Evolutionary conservation across 2,888 invertebrate species (phyloP), one percentile per base, ranked within the genome.

Genomic region (Melitaea athalia): DNA sequence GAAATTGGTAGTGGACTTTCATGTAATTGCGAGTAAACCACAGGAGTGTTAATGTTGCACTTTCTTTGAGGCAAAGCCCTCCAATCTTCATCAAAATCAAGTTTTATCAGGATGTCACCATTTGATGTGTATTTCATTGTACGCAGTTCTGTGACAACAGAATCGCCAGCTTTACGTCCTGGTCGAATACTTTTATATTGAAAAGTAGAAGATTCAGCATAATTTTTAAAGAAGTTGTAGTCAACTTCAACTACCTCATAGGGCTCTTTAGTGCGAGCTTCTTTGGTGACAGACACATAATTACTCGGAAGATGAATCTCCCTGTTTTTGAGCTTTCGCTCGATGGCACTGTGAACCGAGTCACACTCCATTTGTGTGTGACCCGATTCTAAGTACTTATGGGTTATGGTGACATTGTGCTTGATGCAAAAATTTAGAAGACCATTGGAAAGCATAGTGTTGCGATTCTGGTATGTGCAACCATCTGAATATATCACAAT

Each of bases 321-420:
- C 49, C 74, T 70, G 47, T 79, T 75, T 70, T 78, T 78, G n/a
- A 78, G 59, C 42, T 75, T 79, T 57, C 75, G 70, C 73, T 85
- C 84, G 38, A 84, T 79, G 4, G 61, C 61, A n/a, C 64, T 70
- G 66, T 68, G 77, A 63, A 73, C 71, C 12, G 66, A 68, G 31
- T 71, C 68, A 59, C 63, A 65, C 38, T 73, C 73, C 73, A 73
- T 73, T 60, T 69, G 72, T 5, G 72, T 73, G 50, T 70, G 73
- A 33, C 72, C 73, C 7, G 50, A 63, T 52, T 70, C 70, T 5
- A 74, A 50, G 57, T 59, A 72, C 42, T 72, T 74, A 53, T 74
- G 72, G 14, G 60, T 63, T 14, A 70, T 71, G 0, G 15, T 63
- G 0, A 67, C 47, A 12, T 57, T 43, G 45, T 72, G 47, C 11